Conservation (phyloP, 2,888 invertebrate genomes). For the Drosophila histrio region DNA sequence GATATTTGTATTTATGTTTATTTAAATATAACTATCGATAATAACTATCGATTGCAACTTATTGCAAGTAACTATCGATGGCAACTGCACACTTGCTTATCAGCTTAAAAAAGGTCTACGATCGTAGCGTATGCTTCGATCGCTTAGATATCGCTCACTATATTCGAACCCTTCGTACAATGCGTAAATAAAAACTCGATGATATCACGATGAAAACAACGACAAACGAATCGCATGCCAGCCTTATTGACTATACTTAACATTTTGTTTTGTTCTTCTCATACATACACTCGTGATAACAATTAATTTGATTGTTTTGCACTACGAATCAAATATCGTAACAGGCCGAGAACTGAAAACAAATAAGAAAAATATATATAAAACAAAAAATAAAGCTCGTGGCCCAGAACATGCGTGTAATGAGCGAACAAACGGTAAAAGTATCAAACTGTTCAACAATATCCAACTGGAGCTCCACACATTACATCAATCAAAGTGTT, state of each 20-base stretch:
- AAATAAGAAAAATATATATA: not conserved
- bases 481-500: constrained; percentile 54
- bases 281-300: constrained; percentile 41
- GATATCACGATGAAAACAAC: constrained; percentile 31
- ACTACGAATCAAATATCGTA: constrained; percentile 35
- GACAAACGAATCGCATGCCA: constrained; percentile 12
- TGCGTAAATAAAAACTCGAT: constrained; percentile 23
- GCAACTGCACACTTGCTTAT: not conserved
- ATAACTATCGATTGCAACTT: not conserved
- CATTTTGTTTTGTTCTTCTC: constrained; percentile 15
- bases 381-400: not conserved
- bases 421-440: constrained; percentile 68
- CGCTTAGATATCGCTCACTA: constrained; percentile 3
- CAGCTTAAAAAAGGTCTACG: not conserved
- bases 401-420: constrained; percentile 51
- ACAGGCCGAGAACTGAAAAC: not conserved
- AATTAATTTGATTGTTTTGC: constrained; percentile 62
- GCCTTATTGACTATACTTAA: constrained; percentile 47
- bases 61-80: too few relatives aligned
- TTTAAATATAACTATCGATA: not conserved
- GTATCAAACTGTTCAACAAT: constrained; percentile 30
- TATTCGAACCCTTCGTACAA: constrained; percentile 13
- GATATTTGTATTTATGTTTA: not conserved
- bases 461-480: constrained; percentile 22
- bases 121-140: not conserved